Evolutionary conservation across 1,140 invertebrate species (phyloP), one percentile per base, ranked within the genome.

Genomic region (Battus philenor): DNA sequence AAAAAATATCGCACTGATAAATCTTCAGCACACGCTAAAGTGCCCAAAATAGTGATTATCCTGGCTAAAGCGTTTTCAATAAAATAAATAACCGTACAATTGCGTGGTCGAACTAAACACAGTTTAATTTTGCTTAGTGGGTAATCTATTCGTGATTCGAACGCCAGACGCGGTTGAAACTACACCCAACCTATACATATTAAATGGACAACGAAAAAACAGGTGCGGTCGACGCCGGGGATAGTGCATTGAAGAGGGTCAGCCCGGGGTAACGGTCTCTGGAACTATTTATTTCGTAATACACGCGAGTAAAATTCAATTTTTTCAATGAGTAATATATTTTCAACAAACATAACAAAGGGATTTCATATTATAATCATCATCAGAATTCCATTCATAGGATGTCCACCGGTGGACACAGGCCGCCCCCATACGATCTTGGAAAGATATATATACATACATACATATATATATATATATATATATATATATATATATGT

Each of bases 41-140:
- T 12, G 13, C 10, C 34, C 20, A 26, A n/a, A 38, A 26, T 41
- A 41, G 22, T 15, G 27, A 41, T 41, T 20, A 12, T 33, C 36
- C 36, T 15, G n/a, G n/a, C 20, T 8, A n/a, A 12, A 16, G 8
- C 31, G 22, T 27, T 41, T 29, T 13, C 38, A 41, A 27, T 41
- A 41, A 27, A 41, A 27, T 41, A 41, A 41, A 41, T 26, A 38
- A 27, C 12, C 22, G n/a, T 27, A 12, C 38, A 41, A 41, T 41
- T 41, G 27, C 38, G 22, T 11, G 7, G 13, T 29, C 8, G 24
- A 41, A 41, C 38, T 41, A 41, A 41, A 41, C 38, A 41, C 38
- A 22, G 38, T 41, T 41, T 41, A 41, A 41, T 41, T 41, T 41
- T 27, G 38, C 38, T 41, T 41, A 41, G 38, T 9, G 38, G 38